Percentiles rank a stretch among this genome's conserved stretches.
These are phyloP conservation scores for Rhinophrynus dorsalis DNA, from an alignment of 2,797 vertebrate species.

Conservation along the genomic window DNA sequence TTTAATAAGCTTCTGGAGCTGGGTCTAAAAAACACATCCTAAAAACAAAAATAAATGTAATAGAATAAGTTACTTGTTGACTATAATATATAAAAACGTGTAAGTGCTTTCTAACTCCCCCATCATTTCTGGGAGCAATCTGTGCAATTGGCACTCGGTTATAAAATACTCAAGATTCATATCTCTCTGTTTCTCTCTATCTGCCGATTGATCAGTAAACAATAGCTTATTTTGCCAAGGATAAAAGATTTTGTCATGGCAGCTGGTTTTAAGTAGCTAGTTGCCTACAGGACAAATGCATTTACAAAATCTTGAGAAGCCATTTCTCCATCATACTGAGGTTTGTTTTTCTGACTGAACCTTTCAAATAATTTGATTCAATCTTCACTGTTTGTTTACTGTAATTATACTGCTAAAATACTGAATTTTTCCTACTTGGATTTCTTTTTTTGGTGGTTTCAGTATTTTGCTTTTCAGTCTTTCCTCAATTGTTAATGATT, in stretches of 20 bases:
- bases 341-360: slow-evolving; percentile 38
- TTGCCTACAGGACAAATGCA: slow-evolving; percentile 49
- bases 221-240: slow-evolving; percentile 46
- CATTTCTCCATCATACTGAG: slow-evolving; percentile 30
- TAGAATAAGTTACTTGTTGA: slow-evolving; percentile 26
- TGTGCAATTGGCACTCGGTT: slow-evolving; percentile 40
- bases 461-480: slow-evolving; percentile 8
- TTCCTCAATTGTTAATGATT: slow-evolving; percentile 21
- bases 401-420: slow-evolving; percentile 33
- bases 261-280: slow-evolving; percentile 49
- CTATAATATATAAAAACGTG: slow-evolving; percentile 15
- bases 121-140: slow-evolving; percentile 35
- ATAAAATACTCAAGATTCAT: slow-evolving; percentile 26
- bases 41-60: background rate
- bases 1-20: background rate
- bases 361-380: slow-evolving; percentile 43
- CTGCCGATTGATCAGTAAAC: slow-evolving; percentile 46
- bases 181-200: slow-evolving; percentile 40
- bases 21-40: too few relatives aligned
- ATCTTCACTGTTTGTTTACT: slow-evolving; percentile 44
- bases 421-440: slow-evolving; percentile 29
- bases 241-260: slow-evolving; percentile 49
- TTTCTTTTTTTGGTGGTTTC: slow-evolving; percentile 21
- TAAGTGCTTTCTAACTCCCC: slow-evolving; percentile 9
- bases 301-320: slow-evolving; percentile 44